Conservation (phyloP, 2,113 vertebrate species). For the Nothocercus julius region DNA sequence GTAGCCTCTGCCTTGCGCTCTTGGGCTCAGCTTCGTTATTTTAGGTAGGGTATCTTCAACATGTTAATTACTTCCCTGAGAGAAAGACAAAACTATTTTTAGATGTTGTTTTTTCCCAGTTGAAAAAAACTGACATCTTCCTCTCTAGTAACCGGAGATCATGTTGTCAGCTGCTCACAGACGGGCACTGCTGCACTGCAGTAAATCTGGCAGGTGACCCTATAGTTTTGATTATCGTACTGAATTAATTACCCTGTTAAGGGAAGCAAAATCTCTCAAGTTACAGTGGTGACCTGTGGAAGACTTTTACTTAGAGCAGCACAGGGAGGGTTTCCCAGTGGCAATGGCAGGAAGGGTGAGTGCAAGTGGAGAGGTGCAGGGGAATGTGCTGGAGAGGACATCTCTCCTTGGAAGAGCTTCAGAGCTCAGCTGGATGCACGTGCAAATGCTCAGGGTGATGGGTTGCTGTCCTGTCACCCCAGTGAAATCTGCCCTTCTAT, state of each 20-base stretch:
- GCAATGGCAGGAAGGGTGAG: neutral
- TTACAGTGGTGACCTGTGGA: neutral
- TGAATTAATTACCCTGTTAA: neutral
- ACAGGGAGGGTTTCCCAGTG: neutral
- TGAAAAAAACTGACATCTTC: neutral
- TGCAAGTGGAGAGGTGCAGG: neutral
- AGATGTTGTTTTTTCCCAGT: neutral
- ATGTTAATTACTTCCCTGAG: neutral
- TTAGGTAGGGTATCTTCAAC: neutral
- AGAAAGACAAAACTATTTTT: neutral
- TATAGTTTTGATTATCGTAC: neutral
- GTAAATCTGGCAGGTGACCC: neutral
- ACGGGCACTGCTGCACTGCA: neutral
- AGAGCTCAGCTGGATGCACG: neutral
- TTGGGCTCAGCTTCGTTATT: neutral
- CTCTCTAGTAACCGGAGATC: neutral
- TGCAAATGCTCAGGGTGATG: neutral
- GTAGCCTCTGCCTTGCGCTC: neutral
- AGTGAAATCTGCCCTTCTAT: neutral
- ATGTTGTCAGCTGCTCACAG: neutral
- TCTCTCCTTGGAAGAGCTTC: neutral
- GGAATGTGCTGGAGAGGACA: neutral
- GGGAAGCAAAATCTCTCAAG: neutral
- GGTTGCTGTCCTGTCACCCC: neutral
- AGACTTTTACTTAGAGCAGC: neutral